These are phyloP conservation scores for Rhyacichthys aspro DNA, from an alignment of 2,797 vertebrate genomes.

Conservation along the genomic window DNA sequence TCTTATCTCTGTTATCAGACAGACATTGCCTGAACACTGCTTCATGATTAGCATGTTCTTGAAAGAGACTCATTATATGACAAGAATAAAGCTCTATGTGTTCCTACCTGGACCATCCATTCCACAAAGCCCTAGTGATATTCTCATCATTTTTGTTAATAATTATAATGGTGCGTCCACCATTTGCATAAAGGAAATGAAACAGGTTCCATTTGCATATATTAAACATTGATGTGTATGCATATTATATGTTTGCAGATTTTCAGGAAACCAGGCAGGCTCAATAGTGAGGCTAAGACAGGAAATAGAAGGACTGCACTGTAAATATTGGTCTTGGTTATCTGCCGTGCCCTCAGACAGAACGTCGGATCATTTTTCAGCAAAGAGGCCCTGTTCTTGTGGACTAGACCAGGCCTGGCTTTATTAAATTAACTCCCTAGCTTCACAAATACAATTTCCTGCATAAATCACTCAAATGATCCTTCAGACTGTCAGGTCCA, in stretches of 20 bases:
- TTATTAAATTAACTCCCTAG: constrained; percentile 84
- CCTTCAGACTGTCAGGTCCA: constrained; percentile 77
- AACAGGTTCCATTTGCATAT: constrained; percentile 78
- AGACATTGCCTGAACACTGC: not conserved
- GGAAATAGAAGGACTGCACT: constrained; percentile 76
- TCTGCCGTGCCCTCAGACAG: constrained; percentile 71
- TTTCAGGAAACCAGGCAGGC: constrained; percentile 66
- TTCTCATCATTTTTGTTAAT: constrained; percentile 70
- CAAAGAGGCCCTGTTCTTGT: constrained; percentile 76
- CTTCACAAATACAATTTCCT: constrained; percentile 82
- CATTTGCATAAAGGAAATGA: constrained; percentile 81
- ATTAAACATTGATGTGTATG: constrained; percentile 77
- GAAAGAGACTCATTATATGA: constrained; percentile 54
- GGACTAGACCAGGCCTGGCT: constrained; percentile 74
- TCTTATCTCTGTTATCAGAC: too few species aligned
- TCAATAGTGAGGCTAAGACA: constrained; percentile 71
- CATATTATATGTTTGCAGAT: constrained; percentile 74
- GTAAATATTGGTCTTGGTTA: constrained; percentile 80
- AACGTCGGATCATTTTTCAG: constrained; percentile 77
- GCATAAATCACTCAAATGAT: constrained; percentile 85
- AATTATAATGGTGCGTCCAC: too few species aligned
- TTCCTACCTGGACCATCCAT: constrained; percentile 58
- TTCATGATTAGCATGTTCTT: constrained; percentile 40
- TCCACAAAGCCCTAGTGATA: constrained; percentile 49
- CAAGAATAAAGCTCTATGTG: constrained; percentile 32